Base-by-base conservation (phyloP, 2,888 invertebrate genomes). In the Drosophila planitibia region DNA sequence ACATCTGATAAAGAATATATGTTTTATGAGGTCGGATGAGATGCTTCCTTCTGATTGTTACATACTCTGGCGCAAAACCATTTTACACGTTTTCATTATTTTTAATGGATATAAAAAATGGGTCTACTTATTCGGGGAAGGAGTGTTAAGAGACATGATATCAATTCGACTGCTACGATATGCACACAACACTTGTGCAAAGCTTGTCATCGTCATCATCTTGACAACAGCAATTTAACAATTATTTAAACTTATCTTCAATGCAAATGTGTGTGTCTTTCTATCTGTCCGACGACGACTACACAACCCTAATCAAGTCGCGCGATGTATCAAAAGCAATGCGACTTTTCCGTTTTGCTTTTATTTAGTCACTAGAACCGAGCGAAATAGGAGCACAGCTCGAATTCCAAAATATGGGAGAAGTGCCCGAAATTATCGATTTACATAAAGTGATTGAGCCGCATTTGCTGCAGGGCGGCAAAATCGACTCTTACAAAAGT, bases 401-500 rank as follows among this genome's bases (percentile, higher is more conserved):
- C 30, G 39, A 4, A 44, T 49, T 37, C 1, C 4, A 10, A n/a
- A 54, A 14, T 28, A 91, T 91, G 92, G 73, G 74, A 5, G 85
- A 88, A 58, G 84, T 89, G 64, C 93, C 93, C 19, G 64, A 83
- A 77, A 92, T 93, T 37, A 76, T 75, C 39, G 88, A 93, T 73
- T 75, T 93, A 12, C 51, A 76, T 7, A 73, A 81, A 44, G 83
- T 93, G 22, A 74, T 93, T 47, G 89, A 92, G 28, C 85, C 91
- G 9, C 71, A 91, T 66, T 75, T 93, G 28, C 74, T 93, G 25
- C 59, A 89, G 14, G 90, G 90, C 12, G 80, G 72, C 1, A 87
- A 84, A 68, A 80, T 95, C 3, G 65, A 93, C 3, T 91, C 94
- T 1, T 93, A 94, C 70, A 88, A 91, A 22, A 92, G 92, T 14